Evolutionary conservation across 2,888 invertebrate species (phyloP).

Genomic region (Allygus modestus): DNA sequence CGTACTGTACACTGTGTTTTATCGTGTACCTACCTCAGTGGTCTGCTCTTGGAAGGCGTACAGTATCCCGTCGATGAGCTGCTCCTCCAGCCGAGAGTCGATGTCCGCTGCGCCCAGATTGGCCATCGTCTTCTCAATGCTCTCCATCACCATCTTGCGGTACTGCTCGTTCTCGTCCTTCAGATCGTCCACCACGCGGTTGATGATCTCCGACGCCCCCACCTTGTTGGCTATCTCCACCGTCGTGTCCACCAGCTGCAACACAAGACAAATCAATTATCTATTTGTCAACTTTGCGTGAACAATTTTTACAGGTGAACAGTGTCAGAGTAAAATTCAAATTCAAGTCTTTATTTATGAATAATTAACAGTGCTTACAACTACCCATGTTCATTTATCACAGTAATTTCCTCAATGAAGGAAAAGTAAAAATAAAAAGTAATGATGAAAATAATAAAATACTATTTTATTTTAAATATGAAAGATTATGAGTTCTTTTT

Average conservation of each 20-base stretch:
- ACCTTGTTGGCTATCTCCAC: constrained; percentile 99
- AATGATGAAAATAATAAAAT: too few relatives aligned
- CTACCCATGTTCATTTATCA: too few relatives aligned
- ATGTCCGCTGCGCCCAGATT: constrained; percentile 99
- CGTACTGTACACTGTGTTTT: too few relatives aligned
- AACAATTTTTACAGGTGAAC: too few relatives aligned
- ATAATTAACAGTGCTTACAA: too few relatives aligned
- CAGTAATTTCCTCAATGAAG: too few relatives aligned
- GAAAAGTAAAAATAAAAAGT: too few relatives aligned
- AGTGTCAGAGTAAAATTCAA: too few relatives aligned
- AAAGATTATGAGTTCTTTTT: too few relatives aligned
- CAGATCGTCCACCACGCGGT: constrained; percentile 98
- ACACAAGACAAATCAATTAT: constrained; percentile 64
- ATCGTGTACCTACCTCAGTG: constrained; percentile 92
- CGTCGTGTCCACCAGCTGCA: constrained; percentile 96
- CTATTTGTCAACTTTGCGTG: too few relatives aligned
- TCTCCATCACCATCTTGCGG: constrained; percentile 99
- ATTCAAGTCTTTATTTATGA: too few relatives aligned
- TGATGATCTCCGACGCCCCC: constrained; percentile 99
- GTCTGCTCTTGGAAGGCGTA: constrained; percentile 99
- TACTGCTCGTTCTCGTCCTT: constrained; percentile 99
- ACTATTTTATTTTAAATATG: too few relatives aligned
- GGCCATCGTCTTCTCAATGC: constrained; percentile 99
- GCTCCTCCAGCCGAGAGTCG: constrained; percentile 98
- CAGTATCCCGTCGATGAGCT: constrained; percentile 98